Base-by-base conservation (phyloP, 2,113 vertebrate species). In the Ondatra zibethicus region DNA sequence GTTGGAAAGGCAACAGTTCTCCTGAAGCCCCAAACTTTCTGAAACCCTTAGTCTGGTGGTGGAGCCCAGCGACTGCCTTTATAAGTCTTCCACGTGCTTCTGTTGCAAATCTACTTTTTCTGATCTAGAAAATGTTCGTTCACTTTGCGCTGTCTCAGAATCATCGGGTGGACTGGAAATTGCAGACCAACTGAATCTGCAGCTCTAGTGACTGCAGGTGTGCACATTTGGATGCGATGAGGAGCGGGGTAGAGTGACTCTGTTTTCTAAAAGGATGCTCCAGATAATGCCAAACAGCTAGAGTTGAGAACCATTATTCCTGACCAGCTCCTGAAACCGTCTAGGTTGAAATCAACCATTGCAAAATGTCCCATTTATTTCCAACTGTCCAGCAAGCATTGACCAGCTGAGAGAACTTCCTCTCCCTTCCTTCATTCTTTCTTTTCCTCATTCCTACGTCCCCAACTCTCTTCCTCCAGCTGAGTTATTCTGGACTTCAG, bases 401-500 rank as follows among this genome's bases (percentile, higher is more conserved):
- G 45, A 73, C 95, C 50, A 96, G 68, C 52, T 3, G 52, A 52
- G 61, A 75, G 77, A 75, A 55, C 12, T 73, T 89, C 36, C 19
- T 81, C 76, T 92, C 42, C 23, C 65, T 25, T 95, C 25, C 63
- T 2, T 94, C 29, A 31, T 1, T 75, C 52, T 31, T 52, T 72
- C 33, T 21, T 66, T 72, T 1, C 66, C 33, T 17, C 50, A 16
- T 47, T 52, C 13, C 14, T 70, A 58, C 55, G 42, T 63, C 47
- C 33, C 39, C 72, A 58, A 25, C 31, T 7, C 25, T 85, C 68
- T 97, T 94, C 42, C 94, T 89, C 80, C 81, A 72, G 23, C 36
- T 88, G 89, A 85, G 66, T 91, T 94, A n/a, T 90, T 91, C 96
- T 84, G 82, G 77, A 95, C 86, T 93, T 96, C 70, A 55, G 55